Evolutionary conservation across 2,888 invertebrate species (phyloP), one percentile per base, ranked within the genome.

Genomic region (Pyrgus malvae): DNA sequence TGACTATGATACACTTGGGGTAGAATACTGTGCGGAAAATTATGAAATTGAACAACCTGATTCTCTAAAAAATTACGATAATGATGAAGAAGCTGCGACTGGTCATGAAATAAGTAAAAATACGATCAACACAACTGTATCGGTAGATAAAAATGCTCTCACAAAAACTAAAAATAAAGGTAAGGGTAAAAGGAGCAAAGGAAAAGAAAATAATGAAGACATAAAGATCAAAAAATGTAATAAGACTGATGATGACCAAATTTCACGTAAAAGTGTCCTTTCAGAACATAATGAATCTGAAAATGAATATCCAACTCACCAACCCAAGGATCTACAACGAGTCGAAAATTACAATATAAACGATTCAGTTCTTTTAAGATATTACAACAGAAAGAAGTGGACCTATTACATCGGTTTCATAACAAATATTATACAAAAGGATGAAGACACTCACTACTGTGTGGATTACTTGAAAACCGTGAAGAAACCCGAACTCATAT

Each of bases 371-470:
- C 31, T 31, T 31, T 35, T 51, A 23, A 41, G 51, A 17, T 56
- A 56, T 31, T 56, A 16, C 29, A 40, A 23, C 16, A 37, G 49
- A 31, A 56, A 50, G 23, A 45, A 21, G 45, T 56, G 50, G 46
- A 45, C 23, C 9, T 50, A 56, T 35, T 56, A 29, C 40, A 31
- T 56, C 16, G 56, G 50, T 16, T 49, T 56, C 21, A 38, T 56
- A 14, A 21, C 37, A 21, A 29, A 49, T 31, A 45, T 44, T 6
- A 21, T 49, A 11, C 23, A 49, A 44, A 49, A 45, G n/a, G 38
- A 56, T 16, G 29, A 49, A 23, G 45, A 38, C 12, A 38, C 31
- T 9, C 38, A 44, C 31, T 55, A 42, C 35, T 19, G 37, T 19
- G 11, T 49, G 4, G 25, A 49, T 44, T 56, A 19, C 31, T 16